phyloP scores from a whole-genome alignment of 2,797 vertebrate genomes.

The Enteromius treurensis region DNA sequence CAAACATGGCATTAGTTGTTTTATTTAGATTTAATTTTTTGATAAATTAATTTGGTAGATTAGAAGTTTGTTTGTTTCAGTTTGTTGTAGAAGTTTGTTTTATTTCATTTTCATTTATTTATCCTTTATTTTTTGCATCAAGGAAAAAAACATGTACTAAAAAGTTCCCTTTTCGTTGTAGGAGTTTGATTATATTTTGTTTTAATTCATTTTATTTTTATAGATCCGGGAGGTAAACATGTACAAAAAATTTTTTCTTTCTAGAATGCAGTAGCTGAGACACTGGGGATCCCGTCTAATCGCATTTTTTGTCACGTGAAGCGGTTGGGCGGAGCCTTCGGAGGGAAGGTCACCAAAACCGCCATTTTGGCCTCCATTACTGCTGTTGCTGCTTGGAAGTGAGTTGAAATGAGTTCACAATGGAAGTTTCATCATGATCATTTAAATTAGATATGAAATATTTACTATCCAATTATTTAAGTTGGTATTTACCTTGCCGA shows the following conservation, averaged over 20 bases:
- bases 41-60: not conserved
- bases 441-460: not conserved
- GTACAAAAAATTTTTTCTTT: conserved; percentile 73
- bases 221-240: conserved; percentile 88
- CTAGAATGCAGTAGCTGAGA: conserved; percentile 82
- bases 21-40: not conserved
- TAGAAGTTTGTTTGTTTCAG: not conserved
- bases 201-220: not conserved
- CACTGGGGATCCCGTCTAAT: conserved; percentile 84
- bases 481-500: not conserved
- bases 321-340: conserved; percentile 89
- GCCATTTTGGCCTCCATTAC: conserved; percentile 78
- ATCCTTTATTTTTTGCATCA: too few relatives aligned
- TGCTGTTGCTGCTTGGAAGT: conserved; percentile 89
- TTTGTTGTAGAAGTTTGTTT: not conserved
- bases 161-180: too few relatives aligned
- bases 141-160: too few relatives aligned
- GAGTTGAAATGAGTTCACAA: conserved; percentile 62
- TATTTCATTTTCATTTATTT: too few relatives aligned
- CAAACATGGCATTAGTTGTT: not conserved
- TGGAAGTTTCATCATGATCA: not conserved
- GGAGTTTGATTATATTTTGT: too few relatives aligned
- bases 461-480: not conserved
- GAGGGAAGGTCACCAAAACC: conserved; percentile 84
- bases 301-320: conserved; percentile 87